Base-by-base conservation (phyloP, 1,140 invertebrate genomes). In the Drosophila parvula region DNA sequence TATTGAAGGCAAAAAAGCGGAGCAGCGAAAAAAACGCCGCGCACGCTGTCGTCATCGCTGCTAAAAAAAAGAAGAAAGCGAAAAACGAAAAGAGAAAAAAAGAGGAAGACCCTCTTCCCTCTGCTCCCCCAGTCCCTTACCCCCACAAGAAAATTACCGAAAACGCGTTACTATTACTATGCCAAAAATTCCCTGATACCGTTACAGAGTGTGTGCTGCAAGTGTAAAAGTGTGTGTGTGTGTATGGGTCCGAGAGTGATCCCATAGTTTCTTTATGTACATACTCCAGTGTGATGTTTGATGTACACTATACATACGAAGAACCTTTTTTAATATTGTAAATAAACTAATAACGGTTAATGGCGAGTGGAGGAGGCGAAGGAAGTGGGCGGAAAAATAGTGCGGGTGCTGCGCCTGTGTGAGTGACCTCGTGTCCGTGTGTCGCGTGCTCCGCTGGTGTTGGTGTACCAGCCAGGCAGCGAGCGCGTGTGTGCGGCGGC, bases 41-140 rank as follows among this genome's bases (percentile, higher is more conserved):
- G 78, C 81, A 81, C 79, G 79, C 82, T 85, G 82, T 88, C 83
- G 83, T 86, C 83, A 86, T 86, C 83, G 78, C 82, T 78, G 79
- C 75, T 69, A 79, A 79, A 74, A 82, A 74, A 63, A 70, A 70
- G 16, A 69, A 74, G 64, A 81, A 61, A 50, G 61, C 61, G 22
- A 63, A 64, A 48, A 68, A 34, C 44, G 62, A 63, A 68, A 68
- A 48, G 60, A 44, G 44, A 61, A 44, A 63, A 79, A 78, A 79
- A 78, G 70, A 76, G 80, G 80, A 82, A 55, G 59, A 83, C 51
- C 59, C 27, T 32, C 51, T 30, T 36, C 48, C 40, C 34, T 11
- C 18, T 12, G 3, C 36, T 50, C 27, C 28, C 10, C 47, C 47
- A 30, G 47, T 10, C n/a, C 36, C 30, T 30, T 27, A 38, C 69